Evolutionary conservation across 2,113 vertebrate genomes (phyloP).

Genomic region (Nibea albiflora): DNA sequence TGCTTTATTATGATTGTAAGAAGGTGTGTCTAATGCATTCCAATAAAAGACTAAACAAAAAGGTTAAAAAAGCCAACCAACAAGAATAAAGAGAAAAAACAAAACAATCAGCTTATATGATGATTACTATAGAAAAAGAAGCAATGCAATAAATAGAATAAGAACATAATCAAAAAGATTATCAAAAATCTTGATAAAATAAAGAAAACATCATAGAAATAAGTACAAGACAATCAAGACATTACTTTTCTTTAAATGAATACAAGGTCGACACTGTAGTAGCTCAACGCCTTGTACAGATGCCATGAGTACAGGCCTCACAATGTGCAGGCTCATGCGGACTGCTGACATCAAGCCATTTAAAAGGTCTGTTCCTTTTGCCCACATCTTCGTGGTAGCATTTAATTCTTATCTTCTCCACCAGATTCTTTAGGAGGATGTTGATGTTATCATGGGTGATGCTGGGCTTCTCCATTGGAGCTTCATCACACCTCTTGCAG

Average conservation of each 20-base stretch:
- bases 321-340: constrained; percentile 83
- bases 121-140: neutral
- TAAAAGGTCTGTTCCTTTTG: neutral
- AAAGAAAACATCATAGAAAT: neutral
- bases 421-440: constrained; percentile 84
- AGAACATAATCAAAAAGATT: no score
- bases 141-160: neutral
- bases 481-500: constrained; percentile 59
- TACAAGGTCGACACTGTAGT: neutral
- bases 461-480: constrained; percentile 74
- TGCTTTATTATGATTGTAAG: neutral
- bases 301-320: constrained; percentile 82
- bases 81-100: neutral
- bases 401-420: constrained; percentile 84
- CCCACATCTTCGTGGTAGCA: constrained; percentile 76
- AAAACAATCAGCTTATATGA: neutral
- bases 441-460: constrained; percentile 79
- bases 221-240: neutral
- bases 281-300: constrained; percentile 47
- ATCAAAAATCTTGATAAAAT: neutral
- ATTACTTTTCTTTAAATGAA: neutral
- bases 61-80: neutral
- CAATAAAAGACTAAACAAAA: neutral
- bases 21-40: neutral
- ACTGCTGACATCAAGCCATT: constrained; percentile 48